These are phyloP conservation scores for Notoglanidium macrostoma DNA, from an alignment of 2,797 vertebrate species.

Conservation along the genomic window DNA sequence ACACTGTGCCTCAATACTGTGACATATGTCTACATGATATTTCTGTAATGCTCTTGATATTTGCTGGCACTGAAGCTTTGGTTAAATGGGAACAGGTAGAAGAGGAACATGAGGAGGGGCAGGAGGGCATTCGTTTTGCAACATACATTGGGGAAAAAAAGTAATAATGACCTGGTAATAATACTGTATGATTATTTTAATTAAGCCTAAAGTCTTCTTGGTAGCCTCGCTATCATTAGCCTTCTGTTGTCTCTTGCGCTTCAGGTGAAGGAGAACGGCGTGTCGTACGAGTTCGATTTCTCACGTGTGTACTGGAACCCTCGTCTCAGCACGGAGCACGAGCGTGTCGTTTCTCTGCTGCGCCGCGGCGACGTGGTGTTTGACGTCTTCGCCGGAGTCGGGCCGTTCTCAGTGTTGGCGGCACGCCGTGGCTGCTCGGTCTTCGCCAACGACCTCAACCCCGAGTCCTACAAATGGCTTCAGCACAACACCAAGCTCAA, in stretches of 20 bases:
- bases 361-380: conserved; percentile 81
- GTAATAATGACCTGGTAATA: not conserved
- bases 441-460: conserved; percentile 95
- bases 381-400: conserved; percentile 92
- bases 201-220: not conserved
- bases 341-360: conserved; percentile 80
- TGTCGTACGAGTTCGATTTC: conserved; percentile 91
- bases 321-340: conserved; percentile 89
- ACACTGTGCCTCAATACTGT: too few species aligned
- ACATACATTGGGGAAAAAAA: too few species aligned
- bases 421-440: conserved; percentile 83
- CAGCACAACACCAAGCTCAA: conserved; percentile 92
- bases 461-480: conserved; percentile 89
- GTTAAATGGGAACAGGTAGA: not conserved
- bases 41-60: too few species aligned
- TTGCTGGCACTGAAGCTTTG: not conserved
- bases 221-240: too few species aligned
- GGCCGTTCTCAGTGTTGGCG: conserved; percentile 90
- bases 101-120: too few species aligned
- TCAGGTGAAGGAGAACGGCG: conserved; percentile 92
- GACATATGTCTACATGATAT: not conserved
- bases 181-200: not conserved
- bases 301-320: conserved; percentile 97
- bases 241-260: conserved; percentile 37
- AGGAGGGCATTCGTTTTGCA: too few species aligned